Conservation (phyloP, 2,888 invertebrate genomes). For the Luperina nickerlii region DNA sequence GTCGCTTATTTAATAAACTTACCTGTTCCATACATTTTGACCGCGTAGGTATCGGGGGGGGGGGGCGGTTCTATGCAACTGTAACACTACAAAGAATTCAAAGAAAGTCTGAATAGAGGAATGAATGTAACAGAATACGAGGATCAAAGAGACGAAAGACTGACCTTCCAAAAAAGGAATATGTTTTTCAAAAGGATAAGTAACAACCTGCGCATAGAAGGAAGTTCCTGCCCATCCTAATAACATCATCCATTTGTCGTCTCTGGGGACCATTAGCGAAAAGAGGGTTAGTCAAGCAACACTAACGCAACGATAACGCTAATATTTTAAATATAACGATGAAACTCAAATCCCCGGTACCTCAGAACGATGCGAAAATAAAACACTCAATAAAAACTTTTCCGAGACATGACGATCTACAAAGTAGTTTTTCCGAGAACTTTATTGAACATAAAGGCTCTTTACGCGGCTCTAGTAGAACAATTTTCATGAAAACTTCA, state of each 20-base stretch:
- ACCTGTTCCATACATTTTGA: no score
- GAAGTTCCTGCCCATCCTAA: background rate
- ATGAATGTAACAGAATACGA: no score
- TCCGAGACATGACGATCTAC: background rate
- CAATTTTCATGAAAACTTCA: no score
- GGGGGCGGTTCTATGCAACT: no score
- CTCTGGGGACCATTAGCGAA: conserved; percentile 25
- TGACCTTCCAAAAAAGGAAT: no score
- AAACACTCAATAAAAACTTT: conserved; percentile 34
- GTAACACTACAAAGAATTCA: no score
- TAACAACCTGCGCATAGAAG: background rate
- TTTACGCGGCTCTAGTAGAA: no score
- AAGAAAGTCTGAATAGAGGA: no score
- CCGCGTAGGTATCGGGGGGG: no score
- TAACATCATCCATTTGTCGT: background rate
- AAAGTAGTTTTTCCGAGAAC: background rate
- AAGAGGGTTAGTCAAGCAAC: conserved; percentile 17
- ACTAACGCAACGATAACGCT: conserved; percentile 19
- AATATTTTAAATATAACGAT: conserved; percentile 43
- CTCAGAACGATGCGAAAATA: conserved; percentile 23
- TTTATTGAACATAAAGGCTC: background rate
- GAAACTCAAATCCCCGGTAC: conserved; percentile 15
- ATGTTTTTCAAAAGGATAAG: background rate
- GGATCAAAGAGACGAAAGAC: no score
- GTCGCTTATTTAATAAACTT: no score